Conservation (phyloP, 1,140 invertebrate genomes). For the Parapsyche elsis region DNA sequence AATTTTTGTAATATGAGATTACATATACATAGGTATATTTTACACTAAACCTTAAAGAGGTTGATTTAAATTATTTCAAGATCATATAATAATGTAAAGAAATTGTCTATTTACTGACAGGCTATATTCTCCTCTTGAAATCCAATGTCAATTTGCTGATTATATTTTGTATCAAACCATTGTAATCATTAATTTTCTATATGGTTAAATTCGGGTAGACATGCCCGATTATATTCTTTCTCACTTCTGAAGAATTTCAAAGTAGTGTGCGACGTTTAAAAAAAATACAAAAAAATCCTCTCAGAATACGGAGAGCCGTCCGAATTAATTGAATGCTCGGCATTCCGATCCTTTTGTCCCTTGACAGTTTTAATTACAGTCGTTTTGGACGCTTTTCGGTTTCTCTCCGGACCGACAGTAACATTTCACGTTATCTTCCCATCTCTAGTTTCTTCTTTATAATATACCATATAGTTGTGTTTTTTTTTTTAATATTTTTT, state of each 20-base stretch:
- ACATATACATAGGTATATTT: too few species aligned
- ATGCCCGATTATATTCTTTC: slow-evolving; percentile 28
- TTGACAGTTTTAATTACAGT: slow-evolving; percentile 54
- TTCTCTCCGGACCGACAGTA: slow-evolving; percentile 38
- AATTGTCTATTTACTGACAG: too few species aligned
- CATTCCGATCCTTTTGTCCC: slow-evolving; percentile 46
- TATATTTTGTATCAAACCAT: too few species aligned
- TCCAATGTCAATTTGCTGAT: too few species aligned
- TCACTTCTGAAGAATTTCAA: slow-evolving; percentile 13
- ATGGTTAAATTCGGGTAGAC: slow-evolving; percentile 10
- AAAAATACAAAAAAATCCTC: slow-evolving; percentile 5
- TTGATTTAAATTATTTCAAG: too few species aligned
- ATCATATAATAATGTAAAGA: too few species aligned
- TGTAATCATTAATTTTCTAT: too few species aligned
- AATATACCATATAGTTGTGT: neutral
- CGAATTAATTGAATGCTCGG: slow-evolving; percentile 50
- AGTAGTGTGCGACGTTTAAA: neutral
- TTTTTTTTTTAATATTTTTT: neutral
- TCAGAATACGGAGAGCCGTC: slow-evolving; percentile 32
- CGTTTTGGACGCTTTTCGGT: slow-evolving; percentile 46
- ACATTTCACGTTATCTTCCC: slow-evolving; percentile 32
- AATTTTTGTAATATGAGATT: too few species aligned
- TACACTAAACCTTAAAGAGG: too few species aligned
- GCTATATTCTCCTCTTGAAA: too few species aligned
- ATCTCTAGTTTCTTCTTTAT: slow-evolving; percentile 38